Percentiles rank a stretch among this genome's conserved stretches.
Conservation (phyloP, 2,113 vertebrate species). For the Calyptomena viridis region DNA sequence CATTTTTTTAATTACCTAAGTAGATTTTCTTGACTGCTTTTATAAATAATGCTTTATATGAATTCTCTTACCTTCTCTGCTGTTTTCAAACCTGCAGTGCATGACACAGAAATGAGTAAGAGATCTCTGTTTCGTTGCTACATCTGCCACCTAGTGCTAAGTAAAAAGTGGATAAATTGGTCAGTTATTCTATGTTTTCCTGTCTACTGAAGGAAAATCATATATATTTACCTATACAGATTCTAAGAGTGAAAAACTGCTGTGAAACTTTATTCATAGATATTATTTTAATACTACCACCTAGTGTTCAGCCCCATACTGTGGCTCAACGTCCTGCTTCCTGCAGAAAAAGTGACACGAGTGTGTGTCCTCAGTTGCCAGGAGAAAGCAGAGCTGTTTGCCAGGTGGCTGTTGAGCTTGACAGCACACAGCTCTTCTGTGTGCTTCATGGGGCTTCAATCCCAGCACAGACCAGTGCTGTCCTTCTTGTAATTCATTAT, state of each 20-base stretch:
- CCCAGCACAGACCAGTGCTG: background rate
- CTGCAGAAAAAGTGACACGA: background rate
- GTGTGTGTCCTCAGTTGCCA: background rate
- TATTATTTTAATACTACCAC: background rate
- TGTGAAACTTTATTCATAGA: background rate
- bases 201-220: background rate
- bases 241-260: background rate
- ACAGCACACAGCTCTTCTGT: accelerated
- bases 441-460: background rate
- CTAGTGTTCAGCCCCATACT: background rate
- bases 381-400: background rate
- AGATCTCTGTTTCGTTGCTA: background rate
- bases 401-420: background rate
- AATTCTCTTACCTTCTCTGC: background rate
- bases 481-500: background rate
- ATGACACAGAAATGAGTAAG: background rate
- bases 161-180: background rate
- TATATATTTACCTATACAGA: accelerated
- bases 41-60: background rate
- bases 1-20: background rate
- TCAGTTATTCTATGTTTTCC: background rate
- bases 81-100: background rate
- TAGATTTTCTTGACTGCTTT: background rate
- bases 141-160: background rate
- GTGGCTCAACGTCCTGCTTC: background rate